Evolutionary conservation across 2,113 vertebrate genomes (phyloP).

Genomic region (Festucalex cinctus): DNA sequence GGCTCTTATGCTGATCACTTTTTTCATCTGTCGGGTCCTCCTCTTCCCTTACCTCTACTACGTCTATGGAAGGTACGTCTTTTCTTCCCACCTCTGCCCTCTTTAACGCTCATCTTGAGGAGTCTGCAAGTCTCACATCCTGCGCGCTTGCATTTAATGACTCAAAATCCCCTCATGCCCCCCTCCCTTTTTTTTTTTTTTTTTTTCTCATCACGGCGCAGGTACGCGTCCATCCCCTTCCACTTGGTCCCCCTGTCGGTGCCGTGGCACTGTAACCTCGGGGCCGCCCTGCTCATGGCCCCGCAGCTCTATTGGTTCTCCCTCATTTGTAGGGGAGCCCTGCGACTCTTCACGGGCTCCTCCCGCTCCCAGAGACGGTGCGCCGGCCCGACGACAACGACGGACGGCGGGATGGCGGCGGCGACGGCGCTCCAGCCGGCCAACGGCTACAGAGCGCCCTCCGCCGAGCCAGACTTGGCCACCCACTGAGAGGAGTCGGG

Average conservation of each 20-base stretch:
- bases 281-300: constrained; percentile 81
- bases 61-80: constrained; percentile 83
- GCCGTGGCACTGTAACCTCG: constrained; percentile 81
- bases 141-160: constrained; percentile 1
- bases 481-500: constrained; percentile 52
- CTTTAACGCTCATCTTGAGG: constrained; percentile 26
- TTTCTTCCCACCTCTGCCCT: constrained; percentile 47
- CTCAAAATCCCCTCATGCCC: neutral
- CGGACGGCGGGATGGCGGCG: constrained; percentile 46
- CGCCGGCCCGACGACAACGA: constrained; percentile 25
- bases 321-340: constrained; percentile 84
- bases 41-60: constrained; percentile 95
- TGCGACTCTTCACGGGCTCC: constrained; percentile 68
- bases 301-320: constrained; percentile 92
- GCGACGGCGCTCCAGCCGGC: constrained; percentile 52
- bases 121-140: constrained; percentile 10
- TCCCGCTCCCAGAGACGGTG: constrained; percentile 56
- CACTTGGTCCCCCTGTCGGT: constrained; percentile 78
- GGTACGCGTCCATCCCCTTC: constrained; percentile 81
- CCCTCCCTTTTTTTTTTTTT: neutral
- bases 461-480: constrained; percentile 59
- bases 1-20: constrained; percentile 85
- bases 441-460: constrained; percentile 70
- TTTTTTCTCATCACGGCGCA: constrained; percentile 47
- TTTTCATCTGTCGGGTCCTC: constrained; percentile 89